Evolutionary conservation across 2,113 vertebrate genomes (phyloP).

Genomic region (Tretioscincus oriximinensis): DNA sequence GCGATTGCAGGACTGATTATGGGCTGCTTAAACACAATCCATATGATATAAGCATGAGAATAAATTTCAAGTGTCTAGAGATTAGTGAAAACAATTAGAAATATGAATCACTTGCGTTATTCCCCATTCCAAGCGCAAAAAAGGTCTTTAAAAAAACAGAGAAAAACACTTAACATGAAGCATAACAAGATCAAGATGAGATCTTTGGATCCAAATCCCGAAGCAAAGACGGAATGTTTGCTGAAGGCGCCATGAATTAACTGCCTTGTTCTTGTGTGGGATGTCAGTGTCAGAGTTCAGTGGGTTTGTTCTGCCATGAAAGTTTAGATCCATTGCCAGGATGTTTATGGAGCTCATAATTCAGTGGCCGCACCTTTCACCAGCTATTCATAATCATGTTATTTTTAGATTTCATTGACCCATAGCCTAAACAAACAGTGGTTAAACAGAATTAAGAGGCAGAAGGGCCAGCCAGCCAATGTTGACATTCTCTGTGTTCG

Average conservation of each 20-base stretch:
- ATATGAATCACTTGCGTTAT: too few relatives aligned
- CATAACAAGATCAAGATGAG: too few relatives aligned
- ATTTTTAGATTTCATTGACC: conserved; percentile 29
- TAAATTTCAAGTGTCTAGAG: too few relatives aligned
- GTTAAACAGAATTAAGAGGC: neutral
- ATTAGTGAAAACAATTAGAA: too few relatives aligned
- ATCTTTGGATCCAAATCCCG: too few relatives aligned
- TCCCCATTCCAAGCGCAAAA: too few relatives aligned
- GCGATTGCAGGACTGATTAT: too few relatives aligned
- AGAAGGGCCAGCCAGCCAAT: conserved; percentile 12
- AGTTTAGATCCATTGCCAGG: conserved; percentile 29
- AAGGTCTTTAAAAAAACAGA: neutral
- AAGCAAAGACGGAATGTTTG: too few relatives aligned
- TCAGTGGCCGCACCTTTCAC: conserved; percentile 22
- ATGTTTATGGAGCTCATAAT: conserved; percentile 36
- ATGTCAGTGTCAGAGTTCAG: conserved; percentile 7
- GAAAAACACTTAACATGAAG: neutral
- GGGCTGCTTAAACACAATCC: too few relatives aligned
- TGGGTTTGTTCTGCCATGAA: neutral
- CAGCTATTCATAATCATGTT: conserved; percentile 32
- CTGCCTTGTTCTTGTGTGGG: neutral
- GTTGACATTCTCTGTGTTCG: conserved; percentile 6
- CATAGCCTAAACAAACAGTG: conserved; percentile 3
- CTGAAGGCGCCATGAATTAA: neutral
- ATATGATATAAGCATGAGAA: too few relatives aligned